Conservation (phyloP, 2,113 vertebrate genomes). For the Entelurus aequoreus region DNA sequence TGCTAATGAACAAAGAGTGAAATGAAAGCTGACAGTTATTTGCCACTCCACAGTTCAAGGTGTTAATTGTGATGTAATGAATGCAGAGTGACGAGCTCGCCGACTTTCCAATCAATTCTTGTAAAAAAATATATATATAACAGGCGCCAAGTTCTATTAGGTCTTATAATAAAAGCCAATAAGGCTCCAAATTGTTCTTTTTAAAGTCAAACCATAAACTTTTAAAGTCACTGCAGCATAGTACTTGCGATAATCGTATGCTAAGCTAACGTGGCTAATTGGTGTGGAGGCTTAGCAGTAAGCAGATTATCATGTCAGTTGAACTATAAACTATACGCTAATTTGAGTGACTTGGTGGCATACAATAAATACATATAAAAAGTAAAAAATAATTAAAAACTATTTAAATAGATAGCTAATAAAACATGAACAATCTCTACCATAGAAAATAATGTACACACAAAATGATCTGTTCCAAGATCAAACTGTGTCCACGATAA, state of each 20-base stretch:
- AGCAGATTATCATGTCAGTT: neutral
- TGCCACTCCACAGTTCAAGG: neutral
- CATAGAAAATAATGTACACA: no score
- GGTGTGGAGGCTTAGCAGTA: neutral
- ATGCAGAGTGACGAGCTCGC: neutral
- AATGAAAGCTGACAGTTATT: conserved; percentile 1
- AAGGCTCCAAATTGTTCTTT: neutral
- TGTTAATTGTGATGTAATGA: neutral
- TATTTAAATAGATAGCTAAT: no score
- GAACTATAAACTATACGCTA: neutral
- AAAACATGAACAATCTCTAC: no score
- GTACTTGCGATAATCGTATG: neutral
- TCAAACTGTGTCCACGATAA: no score
- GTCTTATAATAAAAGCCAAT: neutral
- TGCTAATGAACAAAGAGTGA: conserved; percentile 3
- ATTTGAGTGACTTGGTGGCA: neutral
- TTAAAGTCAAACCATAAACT: neutral
- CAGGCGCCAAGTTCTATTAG: no score
- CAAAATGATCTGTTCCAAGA: no score
- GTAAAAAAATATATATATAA: neutral
- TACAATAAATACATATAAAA: neutral
- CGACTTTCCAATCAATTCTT: neutral
- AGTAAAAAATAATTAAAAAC: no score
- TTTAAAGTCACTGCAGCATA: neutral
- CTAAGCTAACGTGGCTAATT: neutral